These are phyloP conservation scores for Rhinogobio ventralis DNA, from an alignment of 2,797 vertebrate genomes.

Conservation along the genomic window DNA sequence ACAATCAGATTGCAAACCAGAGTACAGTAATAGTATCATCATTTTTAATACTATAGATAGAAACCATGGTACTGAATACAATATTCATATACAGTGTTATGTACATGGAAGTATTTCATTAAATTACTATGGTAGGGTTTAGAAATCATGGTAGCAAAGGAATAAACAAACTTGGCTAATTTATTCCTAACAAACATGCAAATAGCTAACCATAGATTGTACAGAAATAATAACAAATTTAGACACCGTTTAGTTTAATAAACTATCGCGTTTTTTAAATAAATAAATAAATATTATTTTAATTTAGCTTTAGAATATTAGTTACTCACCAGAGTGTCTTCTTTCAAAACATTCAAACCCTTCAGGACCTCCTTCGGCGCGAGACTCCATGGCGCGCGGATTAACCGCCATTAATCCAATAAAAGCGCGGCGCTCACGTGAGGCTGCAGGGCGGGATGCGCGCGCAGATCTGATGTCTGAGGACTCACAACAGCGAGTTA, in stretches of 20 bases:
- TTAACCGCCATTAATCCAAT: constrained; percentile 40
- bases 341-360: background rate
- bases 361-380: background rate
- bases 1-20: background rate
- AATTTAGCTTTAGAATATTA: background rate
- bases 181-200: background rate
- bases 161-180: background rate
- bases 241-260: background rate
- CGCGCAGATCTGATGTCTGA: background rate
- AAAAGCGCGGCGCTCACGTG: background rate
- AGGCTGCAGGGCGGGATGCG: background rate
- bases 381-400: background rate
- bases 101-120: background rate
- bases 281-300: background rate
- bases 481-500: background rate
- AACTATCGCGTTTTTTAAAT: background rate
- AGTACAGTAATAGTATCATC: background rate
- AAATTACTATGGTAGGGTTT: background rate
- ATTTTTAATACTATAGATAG: background rate
- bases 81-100: background rate
- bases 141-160: background rate
- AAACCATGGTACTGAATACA: background rate
- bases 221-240: background rate
- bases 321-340: constrained; percentile 2
- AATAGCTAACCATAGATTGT: background rate